phyloP scores from a whole-genome alignment of 2,113 vertebrate genomes.

The Indicator maculatus region DNA sequence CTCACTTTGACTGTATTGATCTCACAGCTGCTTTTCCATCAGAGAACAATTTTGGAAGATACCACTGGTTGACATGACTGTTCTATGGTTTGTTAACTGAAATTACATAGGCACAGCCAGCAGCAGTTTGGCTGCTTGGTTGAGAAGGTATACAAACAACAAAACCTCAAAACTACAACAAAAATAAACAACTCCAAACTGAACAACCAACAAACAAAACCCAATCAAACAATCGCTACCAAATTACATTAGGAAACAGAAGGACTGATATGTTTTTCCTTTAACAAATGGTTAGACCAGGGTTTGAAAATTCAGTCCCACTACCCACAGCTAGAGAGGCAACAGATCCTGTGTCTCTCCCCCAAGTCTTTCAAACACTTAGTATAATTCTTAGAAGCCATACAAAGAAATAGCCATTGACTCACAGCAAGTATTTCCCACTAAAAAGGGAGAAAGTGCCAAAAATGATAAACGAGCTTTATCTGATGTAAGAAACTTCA shows the following conservation, averaged over 20 bases:
- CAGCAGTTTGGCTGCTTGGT: background rate
- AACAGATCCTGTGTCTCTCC: background rate
- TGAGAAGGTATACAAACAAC: background rate
- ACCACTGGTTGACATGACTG: background rate
- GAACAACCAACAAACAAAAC: background rate
- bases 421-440: background rate
- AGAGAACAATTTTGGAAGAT: background rate
- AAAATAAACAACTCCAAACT: background rate
- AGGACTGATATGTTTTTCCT: background rate
- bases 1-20: background rate
- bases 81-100: slow-evolving; percentile 1
- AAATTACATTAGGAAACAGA: background rate
- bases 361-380: background rate
- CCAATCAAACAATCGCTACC: background rate
- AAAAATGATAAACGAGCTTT: background rate
- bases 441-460: background rate
- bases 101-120: background rate
- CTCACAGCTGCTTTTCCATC: slow-evolving; percentile 30
- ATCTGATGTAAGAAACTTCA: background rate
- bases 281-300: background rate
- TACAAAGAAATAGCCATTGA: background rate
- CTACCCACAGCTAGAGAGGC: background rate
- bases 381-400: background rate
- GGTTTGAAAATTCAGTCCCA: background rate
- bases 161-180: background rate